Evolutionary conservation across 2,888 invertebrate genomes (phyloP).

Genomic region (Gortyna flavago): DNA sequence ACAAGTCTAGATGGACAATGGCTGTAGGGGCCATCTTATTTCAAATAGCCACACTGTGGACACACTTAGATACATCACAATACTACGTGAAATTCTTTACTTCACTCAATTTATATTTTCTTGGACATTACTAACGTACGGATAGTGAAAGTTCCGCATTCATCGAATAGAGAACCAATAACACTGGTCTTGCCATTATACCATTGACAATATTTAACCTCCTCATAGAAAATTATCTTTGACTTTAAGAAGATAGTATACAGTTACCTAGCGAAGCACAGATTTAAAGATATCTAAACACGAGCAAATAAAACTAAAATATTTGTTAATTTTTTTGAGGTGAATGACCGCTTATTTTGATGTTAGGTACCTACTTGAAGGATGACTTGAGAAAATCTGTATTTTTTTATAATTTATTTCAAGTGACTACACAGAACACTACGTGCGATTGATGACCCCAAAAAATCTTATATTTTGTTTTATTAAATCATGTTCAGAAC

Average conservation of each 20-base stretch:
- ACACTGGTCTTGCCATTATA: not conserved
- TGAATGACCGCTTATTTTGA: too few relatives aligned
- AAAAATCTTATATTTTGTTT: too few relatives aligned
- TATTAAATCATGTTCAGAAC: too few relatives aligned
- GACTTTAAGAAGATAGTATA: not conserved
- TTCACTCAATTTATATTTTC: slow-evolving; percentile 26
- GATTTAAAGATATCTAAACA: too few relatives aligned
- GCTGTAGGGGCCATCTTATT: not conserved
- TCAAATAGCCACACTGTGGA: slow-evolving; percentile 14
- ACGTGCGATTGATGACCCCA: too few relatives aligned
- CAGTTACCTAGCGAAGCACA: too few relatives aligned
- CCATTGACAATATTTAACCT: slow-evolving; percentile 5
- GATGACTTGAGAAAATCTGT: too few relatives aligned
- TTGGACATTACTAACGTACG: slow-evolving; percentile 7
- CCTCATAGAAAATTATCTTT: slow-evolving; percentile 11
- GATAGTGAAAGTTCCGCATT: slow-evolving; percentile 34
- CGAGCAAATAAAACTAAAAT: too few relatives aligned
- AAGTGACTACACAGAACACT: too few relatives aligned
- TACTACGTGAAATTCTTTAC: slow-evolving; percentile 15
- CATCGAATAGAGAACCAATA: not conserved
- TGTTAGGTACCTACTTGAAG: too few relatives aligned
- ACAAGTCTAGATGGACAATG: not conserved
- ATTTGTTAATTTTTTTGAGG: too few relatives aligned
- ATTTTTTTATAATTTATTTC: too few relatives aligned
- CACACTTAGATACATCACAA: slow-evolving; percentile 15